Evolutionary conservation across 2,113 vertebrate genomes (phyloP), one percentile per base, ranked within the genome.

Genomic region (Mugil cephalus): DNA sequence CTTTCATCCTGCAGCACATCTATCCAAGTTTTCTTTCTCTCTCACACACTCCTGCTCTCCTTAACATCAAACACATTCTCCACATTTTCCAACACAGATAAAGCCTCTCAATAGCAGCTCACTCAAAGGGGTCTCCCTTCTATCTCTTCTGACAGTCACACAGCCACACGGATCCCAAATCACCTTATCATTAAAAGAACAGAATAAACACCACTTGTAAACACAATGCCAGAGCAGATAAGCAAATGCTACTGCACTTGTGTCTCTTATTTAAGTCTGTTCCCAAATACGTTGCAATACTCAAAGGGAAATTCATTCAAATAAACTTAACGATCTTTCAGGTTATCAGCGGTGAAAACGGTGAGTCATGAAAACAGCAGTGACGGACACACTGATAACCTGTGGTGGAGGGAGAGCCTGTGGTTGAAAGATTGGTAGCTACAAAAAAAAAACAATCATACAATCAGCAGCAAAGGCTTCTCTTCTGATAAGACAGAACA

Each of bases 1-100:
- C 18, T 47, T 58, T 8, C 45, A 24, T 51, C 51, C 54, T 56
- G 61, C 18, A 21, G 39, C 13, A 18, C 47, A 69, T 67, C 77
- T 71, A 36, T 70, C 50, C 42, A 56, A 18, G 46, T 34, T 45
- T 58, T 8, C 14, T 18, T 15, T n/a, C 38, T 53, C n/a, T 24
- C 50, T 17, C 47, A 24, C 18, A 42, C 46, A 30, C 64, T 48
- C 58, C 54, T 64, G 61, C 51, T 68, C 63, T 75, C 43, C 66
- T 56, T 40, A 8, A 80, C 80, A 83, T 90, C 83, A 89, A 88
- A 90, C 66, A 56, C 86, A 89, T 88, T 90, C 90, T 81, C 74
- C 79, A 82, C 72, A 89, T 91, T 89, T 82, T 68, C 77, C 42
- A 68, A 48, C 43, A 14, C 63, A 86, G 82, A 87, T 89, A 87